Evolutionary conservation across 2,113 vertebrate genomes (phyloP), one percentile per base, ranked within the genome.

Genomic region (Asarcornis scutulata): DNA sequence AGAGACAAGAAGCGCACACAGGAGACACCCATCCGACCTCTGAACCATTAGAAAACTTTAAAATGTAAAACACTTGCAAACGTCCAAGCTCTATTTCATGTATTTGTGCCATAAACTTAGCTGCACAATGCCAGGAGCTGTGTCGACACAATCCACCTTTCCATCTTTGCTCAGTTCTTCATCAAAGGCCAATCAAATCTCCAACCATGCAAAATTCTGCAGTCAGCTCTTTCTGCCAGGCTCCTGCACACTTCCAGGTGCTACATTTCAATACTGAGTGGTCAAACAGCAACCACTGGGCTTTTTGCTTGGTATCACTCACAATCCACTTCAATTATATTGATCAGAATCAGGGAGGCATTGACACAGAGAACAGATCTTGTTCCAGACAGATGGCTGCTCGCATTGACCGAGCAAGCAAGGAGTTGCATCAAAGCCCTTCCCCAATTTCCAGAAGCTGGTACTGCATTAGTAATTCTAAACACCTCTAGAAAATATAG

Each of bases 1-100:
- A 3, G 67, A 96, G 93, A 95, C 82, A 88, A 92, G 95, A 95
- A 89, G 81, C 80, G 92, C 81, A 84, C 66, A 92, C 5, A 4
- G 66, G 71, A 94, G 83, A 94, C 67, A 91, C 17, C 38, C 50
- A 91, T 71, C 78, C 74, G 91, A 76, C 44, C 40, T 71, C 80
- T 69, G 89, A 72, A 79, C 56, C 38, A 80, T 89, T 79, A 82
- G 48, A 92, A 94, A 93, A 94, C 58, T 76, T 95, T 50, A 53
- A 60, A 29, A 55, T 79, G 48, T 67, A 81, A 92, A 88, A 88
- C 38, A 71, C 56, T 40, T 74, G 69, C 83, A 91, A 86, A 63
- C 14, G 36, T 15, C 22, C 46, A 74, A 76, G 48, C 56, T 75
- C 21, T 17, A 56, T 78, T 80, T 93, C 60, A 81, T 29, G 29